Percentiles rank a stretch among this genome's conserved stretches.
Evolutionary conservation across 2,888 invertebrate species (phyloP).

Genomic region (Tortrix viridana): DNA sequence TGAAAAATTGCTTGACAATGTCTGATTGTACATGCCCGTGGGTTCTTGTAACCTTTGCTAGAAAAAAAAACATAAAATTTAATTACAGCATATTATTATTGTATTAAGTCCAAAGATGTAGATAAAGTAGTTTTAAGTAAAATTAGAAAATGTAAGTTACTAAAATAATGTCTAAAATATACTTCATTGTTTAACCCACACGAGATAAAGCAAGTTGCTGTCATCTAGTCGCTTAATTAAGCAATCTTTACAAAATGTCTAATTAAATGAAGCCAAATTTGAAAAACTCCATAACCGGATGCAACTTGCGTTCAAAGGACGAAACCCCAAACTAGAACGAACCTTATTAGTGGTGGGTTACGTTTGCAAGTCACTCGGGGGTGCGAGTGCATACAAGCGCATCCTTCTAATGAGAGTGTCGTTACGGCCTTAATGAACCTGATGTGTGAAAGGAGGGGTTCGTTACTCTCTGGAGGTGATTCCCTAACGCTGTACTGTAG

Average conservation of each 20-base stretch:
- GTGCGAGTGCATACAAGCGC: slow-evolving; percentile 30
- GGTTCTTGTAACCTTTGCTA: too few species aligned
- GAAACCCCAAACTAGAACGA: not conserved
- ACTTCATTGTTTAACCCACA: too few species aligned
- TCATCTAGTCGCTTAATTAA: slow-evolving; percentile 1
- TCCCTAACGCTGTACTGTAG: too few species aligned
- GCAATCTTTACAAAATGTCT: slow-evolving; percentile 14
- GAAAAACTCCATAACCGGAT: slow-evolving; percentile 32
- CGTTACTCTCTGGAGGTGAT: slow-evolving; percentile 16
- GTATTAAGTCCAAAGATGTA: too few species aligned
- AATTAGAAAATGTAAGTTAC: too few species aligned
- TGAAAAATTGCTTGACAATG: too few species aligned
- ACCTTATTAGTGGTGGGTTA: not conserved
- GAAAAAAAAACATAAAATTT: too few species aligned
- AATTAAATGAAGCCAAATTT: slow-evolving; percentile 38
- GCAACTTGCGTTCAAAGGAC: not conserved
- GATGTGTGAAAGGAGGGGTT: slow-evolving; percentile 37
- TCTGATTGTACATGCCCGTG: too few species aligned
- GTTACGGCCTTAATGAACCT: slow-evolving; percentile 34
- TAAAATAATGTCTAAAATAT: too few species aligned
- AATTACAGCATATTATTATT: too few species aligned
- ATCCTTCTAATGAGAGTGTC: slow-evolving; percentile 38
- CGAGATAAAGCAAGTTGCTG: too few species aligned
- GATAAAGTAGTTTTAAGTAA: too few species aligned
- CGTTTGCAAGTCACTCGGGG: not conserved